phyloP scores from a whole-genome alignment of 2,113 vertebrate genomes.

The Myrmecobius fasciatus region DNA sequence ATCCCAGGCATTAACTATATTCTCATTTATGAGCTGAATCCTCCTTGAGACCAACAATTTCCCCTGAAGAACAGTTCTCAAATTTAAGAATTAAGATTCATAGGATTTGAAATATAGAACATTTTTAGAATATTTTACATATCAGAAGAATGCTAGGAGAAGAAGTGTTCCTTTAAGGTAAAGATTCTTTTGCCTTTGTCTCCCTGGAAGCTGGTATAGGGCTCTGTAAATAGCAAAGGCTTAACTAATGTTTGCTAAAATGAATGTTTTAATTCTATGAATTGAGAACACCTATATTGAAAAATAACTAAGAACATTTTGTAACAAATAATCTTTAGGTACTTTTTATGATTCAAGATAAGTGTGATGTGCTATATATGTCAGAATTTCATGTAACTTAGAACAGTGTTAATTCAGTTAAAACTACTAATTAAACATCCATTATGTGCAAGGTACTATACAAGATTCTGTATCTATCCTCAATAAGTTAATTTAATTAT shows the following conservation, averaged over 20 bases:
- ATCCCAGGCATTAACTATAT: not conserved
- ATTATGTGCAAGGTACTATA: not conserved
- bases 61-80: constrained; percentile 25
- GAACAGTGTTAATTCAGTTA: not conserved
- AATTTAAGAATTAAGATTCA: constrained; percentile 42
- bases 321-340: constrained; percentile 36
- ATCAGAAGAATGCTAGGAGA: not conserved
- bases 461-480: not conserved
- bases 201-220: not conserved
- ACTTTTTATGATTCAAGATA: constrained; percentile 14
- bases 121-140: not conserved
- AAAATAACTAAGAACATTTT: not conserved
- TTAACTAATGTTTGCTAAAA: not conserved
- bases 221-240: not conserved
- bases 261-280: not conserved
- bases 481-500: not conserved
- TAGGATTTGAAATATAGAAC: not conserved
- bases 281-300: not conserved
- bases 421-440: not conserved
- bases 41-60: constrained; percentile 8
- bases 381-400: constrained; percentile 15
- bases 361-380: not conserved
- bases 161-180: not conserved
- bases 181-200: not conserved
- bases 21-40: constrained; percentile 24